Conservation (phyloP, 2,888 invertebrate genomes). For the Acronicta leporina region DNA sequence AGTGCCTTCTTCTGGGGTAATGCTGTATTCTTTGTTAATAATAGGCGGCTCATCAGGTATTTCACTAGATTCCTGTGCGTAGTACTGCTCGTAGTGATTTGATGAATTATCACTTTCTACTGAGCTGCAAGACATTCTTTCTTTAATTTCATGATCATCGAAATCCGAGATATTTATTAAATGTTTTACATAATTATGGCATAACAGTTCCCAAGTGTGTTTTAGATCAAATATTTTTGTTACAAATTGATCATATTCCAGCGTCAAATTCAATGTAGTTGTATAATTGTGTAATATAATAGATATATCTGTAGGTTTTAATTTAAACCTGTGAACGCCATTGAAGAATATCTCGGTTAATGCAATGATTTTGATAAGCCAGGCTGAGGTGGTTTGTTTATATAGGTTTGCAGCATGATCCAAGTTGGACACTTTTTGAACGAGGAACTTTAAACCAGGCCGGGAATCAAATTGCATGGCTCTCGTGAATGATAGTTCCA, state of each 20-base stretch:
- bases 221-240: conserved; percentile 90
- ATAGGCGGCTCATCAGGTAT: conserved; percentile 51
- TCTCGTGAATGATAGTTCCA: conserved; percentile 94
- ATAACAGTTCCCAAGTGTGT: conserved; percentile 90
- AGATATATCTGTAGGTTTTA: conserved; percentile 90
- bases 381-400: conserved; percentile 97
- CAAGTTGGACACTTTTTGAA: conserved; percentile 97
- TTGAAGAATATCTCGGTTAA: conserved; percentile 95
- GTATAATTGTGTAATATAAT: conserved; percentile 90
- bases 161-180: conserved; percentile 79
- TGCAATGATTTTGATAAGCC: conserved; percentile 96
- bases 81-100: conserved; percentile 79
- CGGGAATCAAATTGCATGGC: conserved; percentile 96
- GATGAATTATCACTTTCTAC: conserved; percentile 79
- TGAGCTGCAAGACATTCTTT: conserved; percentile 79
- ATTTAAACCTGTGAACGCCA: conserved; percentile 90
- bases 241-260: conserved; percentile 89
- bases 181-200: conserved; percentile 88
- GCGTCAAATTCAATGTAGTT: conserved; percentile 85
- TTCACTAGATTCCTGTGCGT: conserved; percentile 63
- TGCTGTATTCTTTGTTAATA: conserved; percentile 41
- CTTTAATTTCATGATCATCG: conserved; percentile 77
- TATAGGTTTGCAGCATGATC: conserved; percentile 97
- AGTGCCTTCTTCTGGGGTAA: conserved; percentile 39
- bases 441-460: conserved; percentile 97